Base-by-base conservation (phyloP, 2,113 vertebrate species). In the Solenodon paradoxus region DNA sequence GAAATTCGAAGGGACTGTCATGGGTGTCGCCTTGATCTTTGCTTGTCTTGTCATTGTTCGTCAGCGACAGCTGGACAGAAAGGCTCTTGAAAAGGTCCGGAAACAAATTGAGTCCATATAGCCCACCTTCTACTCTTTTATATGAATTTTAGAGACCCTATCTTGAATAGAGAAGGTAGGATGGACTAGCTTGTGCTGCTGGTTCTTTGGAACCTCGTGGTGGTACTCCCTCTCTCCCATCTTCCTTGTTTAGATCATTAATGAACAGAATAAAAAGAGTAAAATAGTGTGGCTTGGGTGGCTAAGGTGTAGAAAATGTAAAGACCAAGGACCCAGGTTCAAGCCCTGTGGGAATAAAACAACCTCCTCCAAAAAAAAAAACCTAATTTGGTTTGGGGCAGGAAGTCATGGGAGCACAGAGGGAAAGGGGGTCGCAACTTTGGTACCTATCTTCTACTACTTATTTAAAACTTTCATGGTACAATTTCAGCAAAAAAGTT, bases 71-170 rank as follows among this genome's bases (percentile, higher is more conserved):
- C 96, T 99, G 81, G 99, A 99, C 97, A 97, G 99, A 35, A 98
- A 98, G 40, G 99, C 99, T 32, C 98, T 99, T 53, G 99, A 99
- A 97, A 99, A 99, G 92, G 99, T 99, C 74, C 98, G 98, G 22
- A 98, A 99, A 72, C 99, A 99, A 85, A 99, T 99, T 0, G 99
- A 99, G 61, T 99, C 99, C 92, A 99, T 99, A 83, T 99, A 98
- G 85, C 47, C n/a, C 16, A 57, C 72, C 59, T 89, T 26, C 61
- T 5, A 1, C 24, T 66, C 13, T 68, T 16, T 20, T 45, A 19
- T 45, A n/a, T 16, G 47, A 59, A 4, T 0, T 13, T 91, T 22
- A 55, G 16, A 45, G 42, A 53, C 19, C 40, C 15, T 15, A 3
- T 63, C 35, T 85, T 42, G 68, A 38, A 71, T 35, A 12, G 19